phyloP scores from a whole-genome alignment of 2,797 vertebrate genomes.

The Prunella strophiata region DNA sequence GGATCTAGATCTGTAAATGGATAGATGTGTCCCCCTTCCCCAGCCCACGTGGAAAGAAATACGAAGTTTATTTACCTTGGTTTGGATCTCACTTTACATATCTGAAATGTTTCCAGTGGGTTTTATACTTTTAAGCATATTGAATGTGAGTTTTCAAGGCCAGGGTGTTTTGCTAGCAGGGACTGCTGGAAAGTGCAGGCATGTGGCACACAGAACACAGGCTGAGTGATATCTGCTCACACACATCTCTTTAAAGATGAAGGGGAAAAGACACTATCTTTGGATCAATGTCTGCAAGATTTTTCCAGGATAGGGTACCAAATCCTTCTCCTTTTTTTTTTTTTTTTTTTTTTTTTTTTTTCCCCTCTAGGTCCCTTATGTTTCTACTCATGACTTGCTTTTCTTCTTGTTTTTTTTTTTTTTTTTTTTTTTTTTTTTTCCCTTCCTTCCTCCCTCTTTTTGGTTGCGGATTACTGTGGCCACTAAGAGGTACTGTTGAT shows the following conservation, averaged over 20 bases:
- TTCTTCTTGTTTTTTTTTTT: too few relatives aligned
- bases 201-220: neutral
- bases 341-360: neutral
- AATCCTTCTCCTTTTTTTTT: neutral
- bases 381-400: neutral
- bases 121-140: neutral
- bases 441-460: neutral
- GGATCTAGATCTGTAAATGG: neutral
- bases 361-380: neutral
- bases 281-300: neutral
- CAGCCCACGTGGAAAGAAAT: neutral
- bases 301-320: neutral
- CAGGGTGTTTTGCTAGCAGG: neutral
- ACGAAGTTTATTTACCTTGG: neutral
- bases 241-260: neutral
- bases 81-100: neutral
- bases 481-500: slow-evolving; percentile 70
- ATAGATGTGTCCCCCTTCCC: neutral
- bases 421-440: too few relatives aligned
- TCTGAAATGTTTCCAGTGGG: neutral
- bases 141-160: neutral
- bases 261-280: neutral
- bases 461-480: slow-evolving; percentile 40
- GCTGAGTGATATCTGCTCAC: neutral
- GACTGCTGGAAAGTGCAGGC: neutral